Conservation (phyloP, 2,888 invertebrate genomes). For the Diabrotica balteata region DNA sequence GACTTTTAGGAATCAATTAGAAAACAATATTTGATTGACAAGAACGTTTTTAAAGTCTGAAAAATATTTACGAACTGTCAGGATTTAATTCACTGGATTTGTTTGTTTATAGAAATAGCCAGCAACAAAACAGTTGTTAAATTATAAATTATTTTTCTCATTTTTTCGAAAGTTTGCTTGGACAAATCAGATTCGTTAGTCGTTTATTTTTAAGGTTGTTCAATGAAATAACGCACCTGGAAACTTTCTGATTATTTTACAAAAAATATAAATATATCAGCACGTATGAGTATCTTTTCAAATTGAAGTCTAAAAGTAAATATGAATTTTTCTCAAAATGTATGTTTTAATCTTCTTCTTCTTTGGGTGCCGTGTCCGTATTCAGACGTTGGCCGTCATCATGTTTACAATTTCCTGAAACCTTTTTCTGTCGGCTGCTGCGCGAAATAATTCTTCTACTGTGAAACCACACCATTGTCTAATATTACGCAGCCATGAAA, state of each 20-base stretch:
- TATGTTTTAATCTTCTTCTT: too few relatives aligned
- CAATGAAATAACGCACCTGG: constrained; percentile 9
- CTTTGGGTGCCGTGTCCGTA: too few relatives aligned
- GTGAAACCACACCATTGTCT: too few relatives aligned
- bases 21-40: too few relatives aligned
- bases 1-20: too few relatives aligned
- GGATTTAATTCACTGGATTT: not conserved
- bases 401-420: too few relatives aligned
- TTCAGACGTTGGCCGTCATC: too few relatives aligned
- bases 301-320: constrained; percentile 3
- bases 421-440: too few relatives aligned
- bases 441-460: too few relatives aligned
- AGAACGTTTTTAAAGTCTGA: too few relatives aligned
- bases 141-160: not conserved
- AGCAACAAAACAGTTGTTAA: not conserved
- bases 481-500: too few relatives aligned
- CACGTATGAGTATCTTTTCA: not conserved
- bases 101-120: not conserved
- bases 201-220: constrained; percentile 3
- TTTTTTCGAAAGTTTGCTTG: not conserved
- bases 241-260: not conserved
- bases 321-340: not conserved
- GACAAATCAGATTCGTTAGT: not conserved
- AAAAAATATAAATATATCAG: constrained; percentile 3
- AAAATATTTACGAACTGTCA: too few relatives aligned